These are phyloP conservation scores for Crotalus helleri DNA, from an alignment of 2,113 vertebrate species.

Conservation along the genomic window DNA sequence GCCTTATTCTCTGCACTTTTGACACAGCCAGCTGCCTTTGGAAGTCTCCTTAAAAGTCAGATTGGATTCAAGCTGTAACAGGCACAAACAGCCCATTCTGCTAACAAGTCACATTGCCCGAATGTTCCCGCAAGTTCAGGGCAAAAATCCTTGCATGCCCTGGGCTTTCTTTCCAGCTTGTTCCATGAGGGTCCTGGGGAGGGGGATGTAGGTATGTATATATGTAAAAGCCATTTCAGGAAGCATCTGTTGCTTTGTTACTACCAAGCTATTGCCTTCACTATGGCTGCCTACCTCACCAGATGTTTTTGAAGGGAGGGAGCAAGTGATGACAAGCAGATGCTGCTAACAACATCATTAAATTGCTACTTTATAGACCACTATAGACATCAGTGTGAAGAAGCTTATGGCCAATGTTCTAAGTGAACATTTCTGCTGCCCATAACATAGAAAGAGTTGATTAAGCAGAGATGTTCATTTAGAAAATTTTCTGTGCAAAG, in stretches of 20 bases:
- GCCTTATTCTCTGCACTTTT: conserved; percentile 78
- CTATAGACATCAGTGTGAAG: neutral
- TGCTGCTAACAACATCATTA: neutral
- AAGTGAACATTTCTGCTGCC: neutral
- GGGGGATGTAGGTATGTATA: neutral
- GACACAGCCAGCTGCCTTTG: conserved; percentile 75
- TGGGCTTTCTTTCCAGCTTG: conserved; percentile 25
- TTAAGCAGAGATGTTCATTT: neutral
- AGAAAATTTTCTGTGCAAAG: neutral
- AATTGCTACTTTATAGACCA: neutral
- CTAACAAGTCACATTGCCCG: conserved; percentile 65
- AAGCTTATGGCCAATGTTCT: neutral
- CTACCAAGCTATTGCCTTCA: neutral
- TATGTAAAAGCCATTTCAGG: neutral
- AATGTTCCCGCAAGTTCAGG: conserved; percentile 53
- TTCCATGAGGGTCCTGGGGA: neutral
- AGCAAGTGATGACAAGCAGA: neutral
- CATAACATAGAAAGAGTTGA: neutral
- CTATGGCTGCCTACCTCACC: neutral
- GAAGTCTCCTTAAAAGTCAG: conserved; percentile 64
- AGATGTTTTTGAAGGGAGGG: neutral
- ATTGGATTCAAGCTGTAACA: conserved; percentile 75
- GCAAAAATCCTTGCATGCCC: conserved; percentile 12
- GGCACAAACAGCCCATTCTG: conserved; percentile 70
- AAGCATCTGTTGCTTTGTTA: neutral